Evolutionary conservation across 2,888 invertebrate genomes (phyloP).

Genomic region (Acleris sparsana): DNA sequence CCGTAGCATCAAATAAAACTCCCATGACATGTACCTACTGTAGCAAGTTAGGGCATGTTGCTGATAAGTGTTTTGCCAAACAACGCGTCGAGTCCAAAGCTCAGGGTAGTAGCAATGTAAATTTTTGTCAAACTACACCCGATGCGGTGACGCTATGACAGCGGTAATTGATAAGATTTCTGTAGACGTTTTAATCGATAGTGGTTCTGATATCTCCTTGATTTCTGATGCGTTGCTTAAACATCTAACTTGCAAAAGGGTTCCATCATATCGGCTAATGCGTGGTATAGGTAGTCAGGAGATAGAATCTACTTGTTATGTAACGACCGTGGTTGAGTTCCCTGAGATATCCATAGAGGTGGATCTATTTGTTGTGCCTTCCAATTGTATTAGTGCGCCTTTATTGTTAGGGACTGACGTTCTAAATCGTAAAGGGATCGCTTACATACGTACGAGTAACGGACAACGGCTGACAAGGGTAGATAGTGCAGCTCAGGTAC

Average conservation of each 20-base stretch:
- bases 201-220: neutral
- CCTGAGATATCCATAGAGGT: neutral
- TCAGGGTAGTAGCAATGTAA: neutral
- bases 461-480: neutral
- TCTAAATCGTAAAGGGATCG: neutral
- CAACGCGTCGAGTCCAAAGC: conserved; percentile 1
- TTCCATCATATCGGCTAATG: neutral
- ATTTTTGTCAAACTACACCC: neutral
- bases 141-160: neutral
- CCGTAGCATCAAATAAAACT: neutral
- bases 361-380: neutral
- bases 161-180: neutral
- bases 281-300: neutral
- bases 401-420: neutral
- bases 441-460: neutral
- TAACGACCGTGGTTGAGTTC: neutral
- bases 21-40: conserved; percentile 4
- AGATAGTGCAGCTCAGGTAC: neutral
- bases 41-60: neutral
- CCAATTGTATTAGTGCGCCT: neutral
- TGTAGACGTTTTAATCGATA: conserved; percentile 1
- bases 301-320: conserved; percentile 1
- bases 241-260: neutral
- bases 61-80: conserved; percentile 7
- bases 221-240: neutral